Evolutionary conservation across 2,888 invertebrate genomes (phyloP).

Genomic region (Cryptocheilus praepositus): DNA sequence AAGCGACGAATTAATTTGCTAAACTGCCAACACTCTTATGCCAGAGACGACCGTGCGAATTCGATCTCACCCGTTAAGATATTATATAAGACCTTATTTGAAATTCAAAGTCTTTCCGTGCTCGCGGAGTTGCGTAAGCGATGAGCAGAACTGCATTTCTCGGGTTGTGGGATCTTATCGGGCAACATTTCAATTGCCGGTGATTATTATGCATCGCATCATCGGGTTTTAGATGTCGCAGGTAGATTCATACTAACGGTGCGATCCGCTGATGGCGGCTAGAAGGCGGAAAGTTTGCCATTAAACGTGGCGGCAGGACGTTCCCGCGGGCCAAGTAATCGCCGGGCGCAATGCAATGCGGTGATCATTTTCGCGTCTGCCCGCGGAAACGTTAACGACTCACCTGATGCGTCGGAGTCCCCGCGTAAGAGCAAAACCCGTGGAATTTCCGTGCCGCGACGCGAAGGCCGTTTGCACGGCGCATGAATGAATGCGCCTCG

Average conservation of each 20-base stretch:
- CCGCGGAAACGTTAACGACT: slow-evolving; percentile 35
- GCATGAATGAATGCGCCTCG: slow-evolving; percentile 37
- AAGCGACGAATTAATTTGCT: background rate
- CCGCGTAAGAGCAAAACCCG: slow-evolving; percentile 41
- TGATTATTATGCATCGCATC: no score
- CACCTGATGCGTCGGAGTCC: no score
- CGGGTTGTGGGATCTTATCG: background rate
- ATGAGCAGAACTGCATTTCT: background rate
- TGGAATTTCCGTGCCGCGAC: slow-evolving; percentile 46
- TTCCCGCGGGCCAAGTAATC: background rate
- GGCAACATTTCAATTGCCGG: slow-evolving; percentile 1
- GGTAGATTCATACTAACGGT: background rate
- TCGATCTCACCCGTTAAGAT: no score
- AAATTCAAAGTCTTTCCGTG: no score
- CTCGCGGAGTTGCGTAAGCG: background rate
- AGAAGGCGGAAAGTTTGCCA: no score
- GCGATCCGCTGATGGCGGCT: background rate
- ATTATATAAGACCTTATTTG: no score
- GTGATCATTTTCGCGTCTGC: slow-evolving; percentile 38
- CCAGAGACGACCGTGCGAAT: no score
- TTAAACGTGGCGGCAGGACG: background rate
- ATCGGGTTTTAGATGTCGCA: no score
- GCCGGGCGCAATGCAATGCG: slow-evolving; percentile 4
- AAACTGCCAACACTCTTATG: background rate
- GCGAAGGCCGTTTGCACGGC: slow-evolving; percentile 21